Evolutionary conservation across 2,888 invertebrate species (phyloP).

Genomic region (Hypomecis atomaria): DNA sequence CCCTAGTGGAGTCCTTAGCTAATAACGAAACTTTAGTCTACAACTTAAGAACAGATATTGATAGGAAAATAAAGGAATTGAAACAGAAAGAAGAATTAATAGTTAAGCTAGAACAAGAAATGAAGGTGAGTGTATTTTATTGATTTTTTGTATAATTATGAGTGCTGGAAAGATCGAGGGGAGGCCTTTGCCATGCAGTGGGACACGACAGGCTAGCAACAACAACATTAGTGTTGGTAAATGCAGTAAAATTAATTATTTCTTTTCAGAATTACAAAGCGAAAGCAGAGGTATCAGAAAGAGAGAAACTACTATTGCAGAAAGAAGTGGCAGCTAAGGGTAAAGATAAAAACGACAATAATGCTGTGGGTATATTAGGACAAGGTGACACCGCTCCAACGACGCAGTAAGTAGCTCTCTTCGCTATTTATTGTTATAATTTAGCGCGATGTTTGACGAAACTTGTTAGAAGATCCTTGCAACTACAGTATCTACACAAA

Average conservation of each 20-base stretch:
- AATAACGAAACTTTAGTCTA: slow-evolving; percentile 69
- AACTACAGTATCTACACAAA: too few relatives aligned
- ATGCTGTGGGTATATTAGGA: slow-evolving; percentile 63
- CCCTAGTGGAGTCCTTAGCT: slow-evolving; percentile 63
- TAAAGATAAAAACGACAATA: slow-evolving; percentile 76
- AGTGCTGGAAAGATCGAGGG: too few relatives aligned
- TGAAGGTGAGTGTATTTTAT: slow-evolving; percentile 39
- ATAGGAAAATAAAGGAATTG: slow-evolving; percentile 71
- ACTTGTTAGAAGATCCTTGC: too few relatives aligned
- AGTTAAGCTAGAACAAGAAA: slow-evolving; percentile 69
- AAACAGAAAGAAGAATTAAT: slow-evolving; percentile 71
- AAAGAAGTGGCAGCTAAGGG: slow-evolving; percentile 64
- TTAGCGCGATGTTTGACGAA: not conserved
- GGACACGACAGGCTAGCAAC: too few relatives aligned
- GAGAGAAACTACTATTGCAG: slow-evolving; percentile 69
- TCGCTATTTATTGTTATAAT: not conserved
- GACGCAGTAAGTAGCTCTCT: slow-evolving; percentile 60
- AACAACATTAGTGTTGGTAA: too few relatives aligned
- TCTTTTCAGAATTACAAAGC: slow-evolving; percentile 68
- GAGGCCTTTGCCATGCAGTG: too few relatives aligned
- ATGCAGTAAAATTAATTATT: not conserved
- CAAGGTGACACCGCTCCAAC: slow-evolving; percentile 62
- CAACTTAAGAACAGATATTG: slow-evolving; percentile 69
- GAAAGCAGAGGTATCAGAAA: slow-evolving; percentile 71
- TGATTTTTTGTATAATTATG: not conserved